phyloP scores from a whole-genome alignment of 2,888 invertebrate species.

The Drosophila trichaetosa region DNA sequence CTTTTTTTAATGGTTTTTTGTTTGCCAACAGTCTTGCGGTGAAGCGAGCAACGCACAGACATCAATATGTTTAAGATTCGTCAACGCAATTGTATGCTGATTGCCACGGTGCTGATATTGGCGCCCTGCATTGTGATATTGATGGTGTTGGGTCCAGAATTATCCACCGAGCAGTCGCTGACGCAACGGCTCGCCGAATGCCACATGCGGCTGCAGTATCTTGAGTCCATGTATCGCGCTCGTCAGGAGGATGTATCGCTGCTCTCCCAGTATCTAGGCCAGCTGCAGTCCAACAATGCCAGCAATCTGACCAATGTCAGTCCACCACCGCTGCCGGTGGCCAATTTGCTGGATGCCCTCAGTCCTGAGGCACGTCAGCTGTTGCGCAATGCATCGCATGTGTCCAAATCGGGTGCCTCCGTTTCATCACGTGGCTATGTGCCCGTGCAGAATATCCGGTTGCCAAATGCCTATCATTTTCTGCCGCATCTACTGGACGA shows the following conservation, averaged over 20 bases:
- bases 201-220: constrained; percentile 91
- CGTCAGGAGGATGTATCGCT: constrained; percentile 91
- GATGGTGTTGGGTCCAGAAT: constrained; percentile 86
- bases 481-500: constrained; percentile 94
- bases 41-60: constrained; percentile 17
- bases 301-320: constrained; percentile 59
- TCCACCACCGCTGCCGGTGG: constrained; percentile 55
- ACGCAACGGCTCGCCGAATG: constrained; percentile 91
- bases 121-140: constrained; percentile 86
- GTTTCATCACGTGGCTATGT: constrained; percentile 82
- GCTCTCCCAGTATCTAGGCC: constrained; percentile 88
- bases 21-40: constrained; percentile 6
- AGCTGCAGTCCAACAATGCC: constrained; percentile 73
- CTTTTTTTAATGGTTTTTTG: background rate
- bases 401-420: constrained; percentile 8
- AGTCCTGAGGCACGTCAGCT: constrained; percentile 85
- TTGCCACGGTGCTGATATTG: constrained; percentile 86
- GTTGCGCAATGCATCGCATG: constrained; percentile 85
- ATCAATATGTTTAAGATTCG: constrained; percentile 83
- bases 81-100: constrained; percentile 87
- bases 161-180: constrained; percentile 88
- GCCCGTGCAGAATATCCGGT: constrained; percentile 86
- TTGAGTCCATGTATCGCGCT: constrained; percentile 91
- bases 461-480: constrained; percentile 93
- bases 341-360: constrained; percentile 83